A percentile compares a stretch with the other conserved stretches of the same genome.
phyloP scores from a whole-genome alignment of 2,113 vertebrate species.

The Pachypanchax playfairii region DNA sequence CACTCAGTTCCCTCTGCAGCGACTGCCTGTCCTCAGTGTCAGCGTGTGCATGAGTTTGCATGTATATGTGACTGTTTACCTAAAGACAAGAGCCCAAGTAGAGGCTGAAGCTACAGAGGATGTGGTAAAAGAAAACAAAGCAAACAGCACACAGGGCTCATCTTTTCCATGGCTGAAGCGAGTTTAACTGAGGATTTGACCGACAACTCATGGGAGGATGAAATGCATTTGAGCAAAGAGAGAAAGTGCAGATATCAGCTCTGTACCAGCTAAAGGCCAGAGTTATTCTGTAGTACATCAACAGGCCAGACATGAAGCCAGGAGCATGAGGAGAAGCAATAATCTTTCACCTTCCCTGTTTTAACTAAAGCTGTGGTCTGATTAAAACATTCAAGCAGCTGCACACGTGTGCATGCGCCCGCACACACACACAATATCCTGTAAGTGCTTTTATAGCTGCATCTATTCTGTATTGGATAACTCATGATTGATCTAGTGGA shows the following conservation, averaged over 20 bases:
- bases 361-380: conserved; percentile 22
- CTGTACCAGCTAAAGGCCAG: neutral
- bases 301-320: conserved; percentile 14
- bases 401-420: too few species aligned
- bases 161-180: conserved; percentile 2
- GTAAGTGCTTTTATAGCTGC: conserved; percentile 9
- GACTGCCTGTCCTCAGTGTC: conserved; percentile 45
- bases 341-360: conserved; percentile 7
- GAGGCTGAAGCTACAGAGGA: conserved; percentile 16
- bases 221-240: neutral
- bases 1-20: conserved; percentile 57
- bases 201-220: neutral
- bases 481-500: too few species aligned
- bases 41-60: conserved; percentile 11
- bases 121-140: conserved; percentile 27
- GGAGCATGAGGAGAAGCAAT: conserved; percentile 11
- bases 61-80: conserved; percentile 6
- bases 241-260: conserved; percentile 5
- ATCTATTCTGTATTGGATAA: conserved; percentile 25
- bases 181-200: conserved; percentile 6
- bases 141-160: neutral
- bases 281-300: conserved; percentile 1
- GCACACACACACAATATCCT: neutral
- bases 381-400: conserved; percentile 6
- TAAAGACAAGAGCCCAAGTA: neutral